These are phyloP conservation scores for Illadopsis cleaveri DNA, from an alignment of 2,113 vertebrate species.

Conservation along the genomic window DNA sequence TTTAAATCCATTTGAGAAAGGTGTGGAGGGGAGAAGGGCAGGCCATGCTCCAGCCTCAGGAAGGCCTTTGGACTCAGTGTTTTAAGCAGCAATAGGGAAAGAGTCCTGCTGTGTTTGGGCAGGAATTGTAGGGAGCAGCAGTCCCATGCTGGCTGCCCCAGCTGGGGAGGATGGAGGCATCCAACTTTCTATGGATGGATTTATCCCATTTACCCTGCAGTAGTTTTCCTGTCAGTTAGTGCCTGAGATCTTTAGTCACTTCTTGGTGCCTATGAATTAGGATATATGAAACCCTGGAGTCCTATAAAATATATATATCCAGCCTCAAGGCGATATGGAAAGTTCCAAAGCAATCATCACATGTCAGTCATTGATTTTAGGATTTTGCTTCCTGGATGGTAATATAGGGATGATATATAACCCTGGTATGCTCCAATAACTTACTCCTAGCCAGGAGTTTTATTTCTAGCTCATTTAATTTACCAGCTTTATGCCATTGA, in stretches of 20 bases:
- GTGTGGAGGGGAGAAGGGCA: background rate
- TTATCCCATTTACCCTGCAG: background rate
- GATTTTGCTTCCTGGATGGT: slow-evolving; percentile 40
- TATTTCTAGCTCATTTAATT: background rate
- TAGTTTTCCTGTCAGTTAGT: background rate
- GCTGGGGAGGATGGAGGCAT: background rate
- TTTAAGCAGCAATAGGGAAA: background rate
- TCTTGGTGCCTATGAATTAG: background rate
- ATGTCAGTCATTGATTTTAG: slow-evolving; percentile 20
- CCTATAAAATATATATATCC: background rate
- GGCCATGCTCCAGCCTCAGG: background rate
- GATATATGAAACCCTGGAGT: slow-evolving; percentile 34
- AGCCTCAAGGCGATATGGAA: background rate
- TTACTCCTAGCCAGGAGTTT: slow-evolving; percentile 37
- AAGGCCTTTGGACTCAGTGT: background rate
- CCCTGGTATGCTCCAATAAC: background rate
- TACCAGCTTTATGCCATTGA: background rate
- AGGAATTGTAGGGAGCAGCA: background rate
- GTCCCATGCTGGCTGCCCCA: background rate
- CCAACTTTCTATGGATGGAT: background rate
- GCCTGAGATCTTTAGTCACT: background rate
- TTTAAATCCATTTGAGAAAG: background rate
- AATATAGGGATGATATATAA: slow-evolving; percentile 20
- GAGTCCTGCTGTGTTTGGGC: background rate
- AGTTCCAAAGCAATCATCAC: slow-evolving; percentile 37